Percentiles rank a stretch among this genome's conserved stretches.
Conservation (phyloP, 2,113 vertebrate species). For the Mormyrus lacerda region DNA sequence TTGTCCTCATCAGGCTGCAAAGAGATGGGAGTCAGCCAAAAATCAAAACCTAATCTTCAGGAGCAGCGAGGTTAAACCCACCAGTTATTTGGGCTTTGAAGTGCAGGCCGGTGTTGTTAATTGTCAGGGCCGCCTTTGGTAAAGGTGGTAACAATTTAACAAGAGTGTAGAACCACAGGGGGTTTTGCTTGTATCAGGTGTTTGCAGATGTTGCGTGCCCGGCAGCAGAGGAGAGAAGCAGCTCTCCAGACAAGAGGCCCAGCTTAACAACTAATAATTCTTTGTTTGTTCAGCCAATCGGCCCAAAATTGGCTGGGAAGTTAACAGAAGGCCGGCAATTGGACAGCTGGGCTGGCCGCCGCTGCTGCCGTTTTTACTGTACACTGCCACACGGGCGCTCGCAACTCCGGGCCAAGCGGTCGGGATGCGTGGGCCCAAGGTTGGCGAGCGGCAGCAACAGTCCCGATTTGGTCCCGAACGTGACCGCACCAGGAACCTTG, state of each 20-base stretch:
- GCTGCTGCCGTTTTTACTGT: slow-evolving; percentile 53
- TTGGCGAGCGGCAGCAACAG: not conserved
- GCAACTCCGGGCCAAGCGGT: slow-evolving; percentile 42
- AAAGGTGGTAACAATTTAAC: slow-evolving; percentile 99
- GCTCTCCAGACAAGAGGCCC: slow-evolving; percentile 61
- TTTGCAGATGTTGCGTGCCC: slow-evolving; percentile 74
- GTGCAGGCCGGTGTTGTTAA: slow-evolving; percentile 82
- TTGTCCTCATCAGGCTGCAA: not conserved
- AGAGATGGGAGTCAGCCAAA: slow-evolving; percentile 24
- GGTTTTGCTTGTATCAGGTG: slow-evolving; percentile 83
- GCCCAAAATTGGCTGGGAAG: slow-evolving; percentile 79
- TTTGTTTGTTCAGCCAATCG: slow-evolving; percentile 90
- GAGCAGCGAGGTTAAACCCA: slow-evolving; percentile 81
- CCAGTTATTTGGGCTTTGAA: slow-evolving; percentile 81
- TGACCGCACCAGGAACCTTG: not conserved
- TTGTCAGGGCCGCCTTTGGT: slow-evolving; percentile 84
- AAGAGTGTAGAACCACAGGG: slow-evolving; percentile 69
- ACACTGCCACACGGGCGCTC: slow-evolving; percentile 45
- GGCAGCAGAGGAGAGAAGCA: slow-evolving; percentile 64
- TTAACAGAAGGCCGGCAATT: slow-evolving; percentile 67
- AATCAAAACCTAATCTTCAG: slow-evolving; percentile 64
- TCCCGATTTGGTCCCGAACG: not conserved
- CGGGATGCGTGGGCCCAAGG: not conserved
- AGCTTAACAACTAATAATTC: slow-evolving; percentile 80
- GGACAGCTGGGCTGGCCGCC: slow-evolving; percentile 58